These are phyloP conservation scores for Merodon equestris DNA, from an alignment of 2,888 invertebrate species.

Conservation along the genomic window DNA sequence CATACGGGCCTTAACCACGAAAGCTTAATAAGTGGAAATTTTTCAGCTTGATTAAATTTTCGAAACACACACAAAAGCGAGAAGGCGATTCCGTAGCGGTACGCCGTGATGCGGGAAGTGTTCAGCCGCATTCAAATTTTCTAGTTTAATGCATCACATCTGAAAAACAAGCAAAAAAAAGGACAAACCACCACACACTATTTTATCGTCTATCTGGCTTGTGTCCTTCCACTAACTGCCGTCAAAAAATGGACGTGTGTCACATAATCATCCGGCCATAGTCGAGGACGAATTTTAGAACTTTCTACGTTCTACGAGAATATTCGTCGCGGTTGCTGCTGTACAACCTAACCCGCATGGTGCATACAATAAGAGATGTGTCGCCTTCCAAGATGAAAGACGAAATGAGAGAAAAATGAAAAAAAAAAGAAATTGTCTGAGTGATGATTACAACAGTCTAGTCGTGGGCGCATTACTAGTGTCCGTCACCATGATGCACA, in stretches of 20 bases:
- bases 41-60: constrained; percentile 53
- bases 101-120: constrained; percentile 26
- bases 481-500: constrained; percentile 29
- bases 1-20: not conserved
- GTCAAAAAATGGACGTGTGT: constrained; percentile 40
- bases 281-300: constrained; percentile 14
- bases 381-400: constrained; percentile 4
- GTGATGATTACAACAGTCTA: constrained; percentile 41
- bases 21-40: constrained; percentile 46
- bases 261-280: constrained; percentile 23
- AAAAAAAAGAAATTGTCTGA: constrained; percentile 28
- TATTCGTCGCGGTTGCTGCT: not conserved
- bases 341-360: too few species aligned
- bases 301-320: constrained; percentile 6
- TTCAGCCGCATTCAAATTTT: constrained; percentile 56
- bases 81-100: too few species aligned
- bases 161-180: constrained; percentile 5
- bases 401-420: constrained; percentile 13
- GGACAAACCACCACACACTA: not conserved
- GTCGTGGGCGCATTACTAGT: constrained; percentile 50
- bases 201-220: not conserved
- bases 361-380: constrained; percentile 1
- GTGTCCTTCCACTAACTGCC: not conserved
- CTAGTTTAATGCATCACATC: constrained; percentile 51
- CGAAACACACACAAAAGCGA: not conserved